Evolutionary conservation across 2,797 vertebrate genomes (phyloP).

Genomic region (Sciaenops ocellatus): DNA sequence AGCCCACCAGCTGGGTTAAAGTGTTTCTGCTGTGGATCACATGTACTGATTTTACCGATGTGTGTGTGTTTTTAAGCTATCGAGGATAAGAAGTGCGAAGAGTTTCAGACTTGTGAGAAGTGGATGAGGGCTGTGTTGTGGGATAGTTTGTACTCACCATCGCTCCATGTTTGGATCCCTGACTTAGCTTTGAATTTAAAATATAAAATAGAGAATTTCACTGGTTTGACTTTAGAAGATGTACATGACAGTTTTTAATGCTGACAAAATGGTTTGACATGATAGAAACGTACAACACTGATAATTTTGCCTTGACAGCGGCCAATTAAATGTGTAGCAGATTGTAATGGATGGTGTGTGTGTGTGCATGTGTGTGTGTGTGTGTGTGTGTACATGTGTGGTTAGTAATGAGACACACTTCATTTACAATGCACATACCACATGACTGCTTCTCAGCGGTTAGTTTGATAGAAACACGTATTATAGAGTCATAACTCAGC

Average conservation of each 20-base stretch:
- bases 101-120: constrained; percentile 72
- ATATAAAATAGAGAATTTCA: constrained; percentile 90
- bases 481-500: constrained; percentile 20
- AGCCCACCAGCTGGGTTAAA: not conserved
- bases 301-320: constrained; percentile 54
- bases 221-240: constrained; percentile 77
- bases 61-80: not conserved
- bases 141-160: constrained; percentile 88
- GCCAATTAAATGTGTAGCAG: constrained; percentile 64
- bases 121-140: constrained; percentile 79
- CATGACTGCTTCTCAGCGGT: constrained; percentile 53
- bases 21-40: not conserved
- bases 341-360: constrained; percentile 48
- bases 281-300: constrained; percentile 79
- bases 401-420: constrained; percentile 68
- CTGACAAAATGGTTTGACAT: constrained; percentile 75
- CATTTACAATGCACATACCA: constrained; percentile 63
- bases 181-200: constrained; percentile 90
- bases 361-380: constrained; percentile 19
- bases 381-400: constrained; percentile 45
- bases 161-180: constrained; percentile 91
- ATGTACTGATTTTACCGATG: not conserved
- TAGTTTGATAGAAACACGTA: constrained; percentile 57
- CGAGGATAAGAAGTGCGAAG: constrained; percentile 27
- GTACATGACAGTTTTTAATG: constrained; percentile 69